Percentiles rank a stretch among this genome's conserved stretches.
phyloP scores from a whole-genome alignment of 2,888 invertebrate species.

The Elysia crispata region DNA sequence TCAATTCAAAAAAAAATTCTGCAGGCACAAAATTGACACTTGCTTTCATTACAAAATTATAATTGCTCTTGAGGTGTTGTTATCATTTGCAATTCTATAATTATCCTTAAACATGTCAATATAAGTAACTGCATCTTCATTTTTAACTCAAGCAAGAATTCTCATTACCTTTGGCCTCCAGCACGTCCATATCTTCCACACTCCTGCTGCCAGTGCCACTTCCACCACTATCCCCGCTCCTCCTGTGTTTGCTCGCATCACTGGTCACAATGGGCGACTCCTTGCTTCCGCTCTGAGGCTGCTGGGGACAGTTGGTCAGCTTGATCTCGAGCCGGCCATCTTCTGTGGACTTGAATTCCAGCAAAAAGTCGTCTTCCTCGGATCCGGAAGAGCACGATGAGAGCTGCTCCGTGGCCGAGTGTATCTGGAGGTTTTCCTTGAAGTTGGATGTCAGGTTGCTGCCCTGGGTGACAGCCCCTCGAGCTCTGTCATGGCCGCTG shows the following conservation, averaged over 20 bases:
- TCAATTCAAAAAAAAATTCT: too few species aligned
- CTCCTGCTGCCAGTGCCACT: neutral
- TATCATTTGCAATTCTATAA: too few species aligned
- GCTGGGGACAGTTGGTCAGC: slow-evolving; percentile 35
- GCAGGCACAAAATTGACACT: too few species aligned
- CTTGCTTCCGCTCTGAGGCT: slow-evolving; percentile 15
- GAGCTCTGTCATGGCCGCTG: neutral
- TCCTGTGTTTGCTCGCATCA: slow-evolving; percentile 13
- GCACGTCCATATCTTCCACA: too few species aligned
- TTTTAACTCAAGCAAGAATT: too few species aligned
- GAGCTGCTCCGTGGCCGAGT: slow-evolving; percentile 9
- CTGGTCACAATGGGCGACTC: neutral
- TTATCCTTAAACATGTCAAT: too few species aligned
- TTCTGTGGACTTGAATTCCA: slow-evolving; percentile 45
- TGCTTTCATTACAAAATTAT: too few species aligned
- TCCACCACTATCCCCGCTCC: neutral
- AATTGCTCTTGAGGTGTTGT: too few species aligned
- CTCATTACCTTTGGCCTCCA: too few species aligned
- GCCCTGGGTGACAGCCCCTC: neutral
- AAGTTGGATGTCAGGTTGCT: slow-evolving; percentile 42
- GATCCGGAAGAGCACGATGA: neutral
- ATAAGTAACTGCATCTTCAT: too few species aligned
- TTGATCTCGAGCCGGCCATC: slow-evolving; percentile 44
- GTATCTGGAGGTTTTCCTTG: slow-evolving; percentile 45
- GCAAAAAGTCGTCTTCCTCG: slow-evolving; percentile 44